Conservation (phyloP, 1,140 invertebrate species). For the Drosophila ironensis region DNA sequence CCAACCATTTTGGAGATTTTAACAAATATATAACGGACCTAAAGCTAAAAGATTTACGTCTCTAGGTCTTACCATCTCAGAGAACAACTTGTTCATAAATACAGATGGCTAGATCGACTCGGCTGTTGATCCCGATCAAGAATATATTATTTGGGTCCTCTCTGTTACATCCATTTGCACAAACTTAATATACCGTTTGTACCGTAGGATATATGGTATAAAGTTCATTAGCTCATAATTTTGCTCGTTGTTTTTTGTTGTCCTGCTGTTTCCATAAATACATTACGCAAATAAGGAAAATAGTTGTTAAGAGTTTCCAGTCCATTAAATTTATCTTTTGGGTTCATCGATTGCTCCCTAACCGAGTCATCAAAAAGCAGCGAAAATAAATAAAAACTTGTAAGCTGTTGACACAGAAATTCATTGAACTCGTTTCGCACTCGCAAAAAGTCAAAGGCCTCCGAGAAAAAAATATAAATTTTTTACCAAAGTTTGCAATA, state of each 20-base stretch:
- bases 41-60: too few species aligned
- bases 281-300: slow-evolving; percentile 2
- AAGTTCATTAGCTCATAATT: neutral
- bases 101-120: too few species aligned
- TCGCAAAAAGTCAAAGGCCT: slow-evolving; percentile 52
- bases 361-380: slow-evolving; percentile 19
- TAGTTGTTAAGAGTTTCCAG: slow-evolving; percentile 44
- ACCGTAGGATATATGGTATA: too few species aligned
- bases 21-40: too few species aligned
- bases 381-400: slow-evolving; percentile 34
- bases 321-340: slow-evolving; percentile 44
- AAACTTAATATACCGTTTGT: too few species aligned
- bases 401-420: slow-evolving; percentile 71
- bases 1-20: too few species aligned
- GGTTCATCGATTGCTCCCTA: slow-evolving; percentile 54
- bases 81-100: too few species aligned
- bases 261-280: slow-evolving; percentile 1
- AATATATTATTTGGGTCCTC: too few species aligned
- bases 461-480: slow-evolving; percentile 5
- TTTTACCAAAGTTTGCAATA: slow-evolving; percentile 38
- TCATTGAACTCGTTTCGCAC: slow-evolving; percentile 65
- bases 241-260: neutral
- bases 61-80: too few species aligned
- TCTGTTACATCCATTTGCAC: too few species aligned
- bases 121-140: too few species aligned